Evolutionary conservation across 2,113 vertebrate genomes (phyloP).

Genomic region (Pterophyllum scalare): DNA sequence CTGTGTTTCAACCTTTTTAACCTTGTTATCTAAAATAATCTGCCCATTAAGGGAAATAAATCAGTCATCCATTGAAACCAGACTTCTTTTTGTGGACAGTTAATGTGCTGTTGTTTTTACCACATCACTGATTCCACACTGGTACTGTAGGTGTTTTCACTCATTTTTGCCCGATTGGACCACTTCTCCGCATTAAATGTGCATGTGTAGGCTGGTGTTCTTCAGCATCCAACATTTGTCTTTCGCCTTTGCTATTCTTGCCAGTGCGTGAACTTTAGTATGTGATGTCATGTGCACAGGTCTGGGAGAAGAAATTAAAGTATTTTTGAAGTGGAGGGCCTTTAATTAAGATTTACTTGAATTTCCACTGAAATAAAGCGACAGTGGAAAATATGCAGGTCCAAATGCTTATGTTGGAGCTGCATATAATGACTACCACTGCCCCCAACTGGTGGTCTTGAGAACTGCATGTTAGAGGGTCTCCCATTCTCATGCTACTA

Average conservation of each 20-base stretch:
- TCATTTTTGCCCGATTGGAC: neutral
- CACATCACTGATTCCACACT: neutral
- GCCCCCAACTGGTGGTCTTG: constrained; percentile 2
- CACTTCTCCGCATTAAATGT: neutral
- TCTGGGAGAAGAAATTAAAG: neutral
- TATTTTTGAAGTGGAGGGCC: neutral
- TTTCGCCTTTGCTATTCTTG: neutral
- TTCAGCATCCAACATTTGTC: neutral
- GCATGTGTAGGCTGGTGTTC: neutral
- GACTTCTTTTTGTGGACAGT: neutral
- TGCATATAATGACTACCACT: constrained; percentile 5
- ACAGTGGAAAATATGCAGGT: neutral
- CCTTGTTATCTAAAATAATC: neutral
- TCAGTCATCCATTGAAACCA: neutral
- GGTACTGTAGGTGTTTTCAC: neutral
- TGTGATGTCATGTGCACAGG: neutral
- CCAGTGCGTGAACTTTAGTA: neutral
- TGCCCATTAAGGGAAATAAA: neutral
- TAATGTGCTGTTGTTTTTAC: neutral
- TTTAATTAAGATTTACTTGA: neutral
- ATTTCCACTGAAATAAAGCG: neutral
- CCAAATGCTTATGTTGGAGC: neutral
- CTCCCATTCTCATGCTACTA: neutral
- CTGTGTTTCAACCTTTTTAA: too few species aligned
- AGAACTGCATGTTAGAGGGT: neutral